A percentile compares a stretch with the other conserved stretches of the same genome.
Evolutionary conservation across 1,140 invertebrate genomes (phyloP).

Genomic region (Plectrocnemia conspersa): DNA sequence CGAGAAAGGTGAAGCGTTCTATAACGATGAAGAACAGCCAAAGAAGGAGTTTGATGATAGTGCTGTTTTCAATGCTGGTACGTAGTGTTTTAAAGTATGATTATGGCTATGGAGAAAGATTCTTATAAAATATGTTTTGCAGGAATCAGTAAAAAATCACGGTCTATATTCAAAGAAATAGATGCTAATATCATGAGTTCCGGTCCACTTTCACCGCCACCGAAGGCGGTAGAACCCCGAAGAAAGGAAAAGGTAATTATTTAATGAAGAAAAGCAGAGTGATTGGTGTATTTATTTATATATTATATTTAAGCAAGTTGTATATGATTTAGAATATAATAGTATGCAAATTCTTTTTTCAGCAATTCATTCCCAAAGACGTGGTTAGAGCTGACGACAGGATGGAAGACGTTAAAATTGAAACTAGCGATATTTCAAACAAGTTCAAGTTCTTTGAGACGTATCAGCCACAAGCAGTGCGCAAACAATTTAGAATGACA

Average conservation of each 20-base stretch:
- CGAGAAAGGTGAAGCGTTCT: slow-evolving; percentile 71
- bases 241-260: slow-evolving; percentile 56
- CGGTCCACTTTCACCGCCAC: slow-evolving; percentile 46
- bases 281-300: background rate
- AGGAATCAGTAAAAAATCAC: slow-evolving; percentile 83
- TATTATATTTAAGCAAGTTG: background rate
- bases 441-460: slow-evolving; percentile 90
- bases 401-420: slow-evolving; percentile 69
- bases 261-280: slow-evolving; percentile 9
- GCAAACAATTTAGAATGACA: slow-evolving; percentile 77
- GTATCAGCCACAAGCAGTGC: slow-evolving; percentile 67
- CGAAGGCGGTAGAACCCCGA: slow-evolving; percentile 45
- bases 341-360: slow-evolving; percentile 23
- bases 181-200: slow-evolving; percentile 63
- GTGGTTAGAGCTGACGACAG: slow-evolving; percentile 67
- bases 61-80: slow-evolving; percentile 78
- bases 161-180: slow-evolving; percentile 78
- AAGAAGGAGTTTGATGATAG: slow-evolving; percentile 65
- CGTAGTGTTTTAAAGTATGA: background rate
- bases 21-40: slow-evolving; percentile 54
- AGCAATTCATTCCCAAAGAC: slow-evolving; percentile 60
- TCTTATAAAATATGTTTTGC: slow-evolving; percentile 11
- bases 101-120: background rate
- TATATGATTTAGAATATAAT: background rate
- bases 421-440: slow-evolving; percentile 75